A percentile compares a stretch with the other conserved stretches of the same genome.
Evolutionary conservation across 2,113 vertebrate species (phyloP).

Genomic region (Cranoglanis bouderius): DNA sequence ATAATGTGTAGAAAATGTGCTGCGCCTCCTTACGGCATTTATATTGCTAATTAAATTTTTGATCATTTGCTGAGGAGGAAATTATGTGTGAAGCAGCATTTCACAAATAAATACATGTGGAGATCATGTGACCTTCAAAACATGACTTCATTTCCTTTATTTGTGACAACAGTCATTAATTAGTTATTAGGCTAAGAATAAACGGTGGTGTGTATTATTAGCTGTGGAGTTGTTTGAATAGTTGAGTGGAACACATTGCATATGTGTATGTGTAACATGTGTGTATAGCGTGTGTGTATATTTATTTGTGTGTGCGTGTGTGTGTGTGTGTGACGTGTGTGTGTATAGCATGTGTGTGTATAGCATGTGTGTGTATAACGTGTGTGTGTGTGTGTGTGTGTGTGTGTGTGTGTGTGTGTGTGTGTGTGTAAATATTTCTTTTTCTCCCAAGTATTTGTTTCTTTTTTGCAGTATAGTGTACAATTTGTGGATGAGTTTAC

Average conservation of each 20-base stretch:
- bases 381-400: too few species aligned
- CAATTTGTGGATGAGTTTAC: not conserved
- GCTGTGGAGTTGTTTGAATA: not conserved
- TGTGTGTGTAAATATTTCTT: not conserved
- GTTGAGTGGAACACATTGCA: not conserved
- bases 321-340: too few species aligned
- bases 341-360: not conserved
- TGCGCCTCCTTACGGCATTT: conserved; percentile 84
- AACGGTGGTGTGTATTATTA: not conserved
- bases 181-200: not conserved
- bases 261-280: too few species aligned
- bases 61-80: conserved; percentile 85
- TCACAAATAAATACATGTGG: conserved; percentile 61
- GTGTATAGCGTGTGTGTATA: not conserved
- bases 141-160: not conserved
- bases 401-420: not conserved
- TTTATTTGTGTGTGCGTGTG: not conserved
- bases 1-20: conserved; percentile 91
- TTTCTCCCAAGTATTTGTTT: not conserved
- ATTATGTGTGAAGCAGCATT: conserved; percentile 79
- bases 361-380: too few species aligned
- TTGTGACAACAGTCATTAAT: not conserved
- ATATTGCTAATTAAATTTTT: conserved; percentile 99
- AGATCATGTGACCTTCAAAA: conserved; percentile 16
- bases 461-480: not conserved